phyloP scores from a whole-genome alignment of 2,888 invertebrate genomes.

The Meloe dianella region DNA sequence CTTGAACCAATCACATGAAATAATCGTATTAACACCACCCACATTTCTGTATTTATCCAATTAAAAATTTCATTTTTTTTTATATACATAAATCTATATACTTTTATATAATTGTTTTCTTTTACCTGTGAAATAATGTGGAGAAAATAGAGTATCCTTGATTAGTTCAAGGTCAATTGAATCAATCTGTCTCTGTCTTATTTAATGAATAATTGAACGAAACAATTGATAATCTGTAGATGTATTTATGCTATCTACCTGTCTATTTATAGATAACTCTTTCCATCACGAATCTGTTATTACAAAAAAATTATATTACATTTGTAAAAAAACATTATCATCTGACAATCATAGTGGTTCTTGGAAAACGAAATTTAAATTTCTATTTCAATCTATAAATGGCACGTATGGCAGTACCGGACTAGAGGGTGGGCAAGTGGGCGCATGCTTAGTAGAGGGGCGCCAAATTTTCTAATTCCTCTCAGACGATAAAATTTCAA shows the following conservation, averaged over 20 bases:
- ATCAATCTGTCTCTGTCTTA: neutral
- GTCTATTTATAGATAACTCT: neutral
- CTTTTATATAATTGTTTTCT: too few species aligned
- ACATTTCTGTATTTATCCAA: too few species aligned
- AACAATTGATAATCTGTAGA: neutral
- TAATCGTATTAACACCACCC: too few species aligned
- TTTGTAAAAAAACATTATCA: too few species aligned
- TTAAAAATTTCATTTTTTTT: neutral
- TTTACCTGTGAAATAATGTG: too few species aligned
- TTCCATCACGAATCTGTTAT: neutral
- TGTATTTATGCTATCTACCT: neutral
- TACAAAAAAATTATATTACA: neutral
- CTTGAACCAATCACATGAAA: too few species aligned
- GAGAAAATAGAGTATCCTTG: slow-evolving; percentile 13
- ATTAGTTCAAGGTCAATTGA: slow-evolving; percentile 16
- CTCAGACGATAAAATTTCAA: too few species aligned
- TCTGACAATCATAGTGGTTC: neutral
- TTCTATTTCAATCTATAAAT: neutral
- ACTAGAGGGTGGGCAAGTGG: too few species aligned
- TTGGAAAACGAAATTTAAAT: neutral
- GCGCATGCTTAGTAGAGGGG: too few species aligned
- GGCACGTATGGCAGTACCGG: too few species aligned
- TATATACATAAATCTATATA: too few species aligned
- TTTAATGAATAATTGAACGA: neutral
- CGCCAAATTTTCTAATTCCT: too few species aligned